These are phyloP conservation scores for Drosophila mojavensis DNA, from an alignment of 1,140 invertebrate genomes.

Conservation along the genomic window DNA sequence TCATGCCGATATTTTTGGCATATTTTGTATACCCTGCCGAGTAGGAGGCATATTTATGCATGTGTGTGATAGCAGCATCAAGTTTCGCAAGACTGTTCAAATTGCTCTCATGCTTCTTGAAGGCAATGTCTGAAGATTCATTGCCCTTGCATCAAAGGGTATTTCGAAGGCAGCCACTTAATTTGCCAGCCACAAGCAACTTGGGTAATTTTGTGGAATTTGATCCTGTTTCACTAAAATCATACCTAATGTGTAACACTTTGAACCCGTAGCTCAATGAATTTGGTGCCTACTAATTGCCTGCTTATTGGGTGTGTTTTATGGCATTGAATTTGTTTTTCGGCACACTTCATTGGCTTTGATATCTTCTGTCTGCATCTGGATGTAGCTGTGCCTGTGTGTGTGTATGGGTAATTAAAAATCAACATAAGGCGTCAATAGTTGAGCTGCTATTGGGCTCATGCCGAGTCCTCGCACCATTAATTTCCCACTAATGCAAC, in stretches of 20 bases:
- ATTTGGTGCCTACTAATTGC: slow-evolving; percentile 62
- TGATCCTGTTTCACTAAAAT: slow-evolving; percentile 48
- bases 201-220: slow-evolving; percentile 15
- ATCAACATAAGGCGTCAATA: slow-evolving; percentile 44
- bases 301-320: slow-evolving; percentile 61
- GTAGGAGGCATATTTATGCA: background rate
- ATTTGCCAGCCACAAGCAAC: background rate
- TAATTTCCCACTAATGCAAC: slow-evolving; percentile 50
- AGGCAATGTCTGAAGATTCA: too few species aligned
- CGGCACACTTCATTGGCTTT: slow-evolving; percentile 49
- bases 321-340: slow-evolving; percentile 76
- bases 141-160: background rate
- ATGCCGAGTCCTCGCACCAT: slow-evolving; percentile 11
- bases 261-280: slow-evolving; percentile 71
- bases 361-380: slow-evolving; percentile 1
- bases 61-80: too few species aligned
- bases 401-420: slow-evolving; percentile 46
- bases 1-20: slow-evolving; percentile 69
- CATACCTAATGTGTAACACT: slow-evolving; percentile 77
- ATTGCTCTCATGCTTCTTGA: too few species aligned
- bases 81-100: too few species aligned
- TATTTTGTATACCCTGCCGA: slow-evolving; percentile 34
- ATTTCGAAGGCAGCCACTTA: background rate
- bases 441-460: slow-evolving; percentile 30
- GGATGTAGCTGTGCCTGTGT: background rate